Percentiles rank a stretch among this genome's conserved stretches.
Conservation (phyloP, 2,797 vertebrate species). For the Botia kubotai region DNA sequence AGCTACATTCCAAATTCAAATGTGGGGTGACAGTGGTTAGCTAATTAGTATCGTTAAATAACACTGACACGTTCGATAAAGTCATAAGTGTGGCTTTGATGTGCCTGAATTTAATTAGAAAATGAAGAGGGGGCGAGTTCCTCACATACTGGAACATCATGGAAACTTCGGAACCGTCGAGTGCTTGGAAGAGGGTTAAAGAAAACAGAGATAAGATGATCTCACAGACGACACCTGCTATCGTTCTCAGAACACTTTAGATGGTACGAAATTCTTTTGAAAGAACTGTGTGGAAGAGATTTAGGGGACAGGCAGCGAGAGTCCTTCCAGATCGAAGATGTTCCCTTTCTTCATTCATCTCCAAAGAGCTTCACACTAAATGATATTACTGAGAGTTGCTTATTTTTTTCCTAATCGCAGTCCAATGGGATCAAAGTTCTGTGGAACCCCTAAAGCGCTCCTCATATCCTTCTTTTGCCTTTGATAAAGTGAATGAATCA, state of each 20-base stretch:
- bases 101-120: conserved; percentile 18
- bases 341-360: conserved; percentile 1
- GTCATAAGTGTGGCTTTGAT: conserved; percentile 20
- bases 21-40: conserved; percentile 57
- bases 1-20: conserved; percentile 64
- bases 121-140: background rate
- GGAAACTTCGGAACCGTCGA: background rate
- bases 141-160: background rate
- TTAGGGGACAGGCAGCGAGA: conserved; percentile 26
- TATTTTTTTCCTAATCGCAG: conserved; percentile 31
- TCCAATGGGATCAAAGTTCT: conserved; percentile 41
- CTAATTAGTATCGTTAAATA: conserved; percentile 53
- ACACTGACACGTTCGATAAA: conserved; percentile 58
- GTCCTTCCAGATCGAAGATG: conserved; percentile 29
- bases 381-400: conserved; percentile 32
- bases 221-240: conserved; percentile 22
- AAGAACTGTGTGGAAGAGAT: conserved; percentile 41
- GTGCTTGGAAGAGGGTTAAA: background rate
- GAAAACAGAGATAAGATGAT: background rate
- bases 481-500: conserved; percentile 21
- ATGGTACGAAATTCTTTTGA: conserved; percentile 36
- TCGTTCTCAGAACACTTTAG: conserved; percentile 26
- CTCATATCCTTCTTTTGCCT: conserved; percentile 2
- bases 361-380: conserved; percentile 39
- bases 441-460: conserved; percentile 19